Conservation (phyloP, 2,888 invertebrate genomes). For the Carterocephalus palaemon region DNA sequence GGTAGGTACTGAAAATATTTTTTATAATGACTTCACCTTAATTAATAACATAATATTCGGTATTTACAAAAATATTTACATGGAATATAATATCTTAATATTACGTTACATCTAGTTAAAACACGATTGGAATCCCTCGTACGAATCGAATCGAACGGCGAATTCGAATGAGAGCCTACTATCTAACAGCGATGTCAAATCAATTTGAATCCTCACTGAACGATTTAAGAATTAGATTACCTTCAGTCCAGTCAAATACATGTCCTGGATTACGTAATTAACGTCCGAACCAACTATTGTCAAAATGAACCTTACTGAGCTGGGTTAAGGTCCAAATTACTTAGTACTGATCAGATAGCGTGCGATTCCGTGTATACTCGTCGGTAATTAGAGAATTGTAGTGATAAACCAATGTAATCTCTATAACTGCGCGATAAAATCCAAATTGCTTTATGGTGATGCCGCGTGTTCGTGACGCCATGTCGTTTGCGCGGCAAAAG, state of each 20-base stretch:
- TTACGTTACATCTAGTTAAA: too few species aligned
- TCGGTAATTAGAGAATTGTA: constrained; percentile 62
- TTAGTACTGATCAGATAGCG: constrained; percentile 40
- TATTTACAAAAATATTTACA: too few species aligned
- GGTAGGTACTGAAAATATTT: too few species aligned
- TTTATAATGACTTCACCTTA: too few species aligned
- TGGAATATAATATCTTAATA: too few species aligned
- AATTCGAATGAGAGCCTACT: constrained; percentile 37
- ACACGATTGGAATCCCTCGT: too few species aligned
- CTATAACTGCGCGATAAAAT: constrained; percentile 67
- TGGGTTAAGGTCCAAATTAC: constrained; percentile 40
- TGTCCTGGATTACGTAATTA: constrained; percentile 36
- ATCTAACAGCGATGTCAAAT: constrained; percentile 20
- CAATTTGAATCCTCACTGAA: constrained; percentile 31
- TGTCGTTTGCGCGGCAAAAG: constrained; percentile 60
- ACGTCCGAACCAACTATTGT: constrained; percentile 12
- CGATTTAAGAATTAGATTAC: constrained; percentile 29
- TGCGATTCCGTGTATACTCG: constrained; percentile 51
- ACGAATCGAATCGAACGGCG: constrained; percentile 39
- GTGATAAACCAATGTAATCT: constrained; percentile 71
- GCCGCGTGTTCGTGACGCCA: constrained; percentile 51
- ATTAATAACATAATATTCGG: too few species aligned
- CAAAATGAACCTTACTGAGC: constrained; percentile 32
- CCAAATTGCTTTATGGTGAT: constrained; percentile 66
- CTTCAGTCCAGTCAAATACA: constrained; percentile 14